Conservation (phyloP, 2,113 vertebrate species). For the Lonchura striata region DNA sequence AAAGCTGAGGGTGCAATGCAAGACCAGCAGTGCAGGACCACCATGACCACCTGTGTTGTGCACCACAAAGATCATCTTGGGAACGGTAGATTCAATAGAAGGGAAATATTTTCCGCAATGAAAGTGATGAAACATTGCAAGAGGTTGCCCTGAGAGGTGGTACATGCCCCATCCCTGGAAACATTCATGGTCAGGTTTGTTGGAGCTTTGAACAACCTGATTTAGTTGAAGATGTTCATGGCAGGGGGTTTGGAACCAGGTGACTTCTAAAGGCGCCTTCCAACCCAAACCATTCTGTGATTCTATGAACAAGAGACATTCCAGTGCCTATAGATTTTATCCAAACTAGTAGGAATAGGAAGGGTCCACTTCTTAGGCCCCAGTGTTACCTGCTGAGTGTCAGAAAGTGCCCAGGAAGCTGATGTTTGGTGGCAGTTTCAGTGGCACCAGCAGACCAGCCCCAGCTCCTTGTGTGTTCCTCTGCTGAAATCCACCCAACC, state of each 20-base stretch:
- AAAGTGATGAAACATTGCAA: background rate
- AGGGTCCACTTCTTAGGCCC: background rate
- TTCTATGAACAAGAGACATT: background rate
- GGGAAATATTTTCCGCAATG: background rate
- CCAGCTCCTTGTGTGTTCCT: background rate
- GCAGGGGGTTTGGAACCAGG: background rate
- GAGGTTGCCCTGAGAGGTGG: background rate
- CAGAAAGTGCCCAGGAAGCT: background rate
- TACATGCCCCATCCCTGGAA: background rate
- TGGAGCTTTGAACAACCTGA: background rate
- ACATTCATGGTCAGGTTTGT: background rate
- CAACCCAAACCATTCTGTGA: background rate
- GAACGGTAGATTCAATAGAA: rapidly evolving
- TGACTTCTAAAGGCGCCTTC: background rate
- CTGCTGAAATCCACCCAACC: background rate
- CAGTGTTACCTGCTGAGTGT: background rate
- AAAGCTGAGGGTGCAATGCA: background rate
- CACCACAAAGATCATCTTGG: background rate
- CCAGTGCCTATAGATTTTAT: background rate
- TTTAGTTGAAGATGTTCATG: background rate
- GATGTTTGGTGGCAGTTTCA: background rate
- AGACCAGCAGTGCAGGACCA: background rate
- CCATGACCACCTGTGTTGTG: background rate
- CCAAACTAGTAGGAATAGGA: background rate
- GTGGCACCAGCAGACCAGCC: background rate